These are phyloP conservation scores for Druon quercuslanigerum DNA, from an alignment of 1,140 invertebrate species.

Conservation along the genomic window DNA sequence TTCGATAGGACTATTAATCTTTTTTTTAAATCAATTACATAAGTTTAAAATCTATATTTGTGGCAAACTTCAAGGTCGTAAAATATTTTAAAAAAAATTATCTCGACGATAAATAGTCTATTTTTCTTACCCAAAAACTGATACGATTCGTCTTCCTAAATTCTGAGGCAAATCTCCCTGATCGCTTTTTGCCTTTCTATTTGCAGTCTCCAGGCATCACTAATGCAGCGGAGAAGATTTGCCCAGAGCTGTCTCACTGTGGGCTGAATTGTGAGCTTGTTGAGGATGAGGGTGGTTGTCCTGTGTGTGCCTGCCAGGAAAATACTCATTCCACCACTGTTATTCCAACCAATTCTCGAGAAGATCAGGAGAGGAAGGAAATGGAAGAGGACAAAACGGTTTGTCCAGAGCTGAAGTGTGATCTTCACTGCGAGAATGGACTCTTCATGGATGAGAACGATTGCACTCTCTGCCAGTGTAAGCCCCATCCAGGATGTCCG, in stretches of 20 bases:
- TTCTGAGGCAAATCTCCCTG: not conserved
- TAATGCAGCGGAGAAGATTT: conserved; percentile 49
- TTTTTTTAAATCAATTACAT: no score
- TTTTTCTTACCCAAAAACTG: no score
- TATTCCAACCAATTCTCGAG: conserved; percentile 41
- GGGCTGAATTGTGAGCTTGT: conserved; percentile 55
- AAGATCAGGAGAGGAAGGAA: conserved; percentile 41
- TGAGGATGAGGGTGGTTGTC: conserved; percentile 60
- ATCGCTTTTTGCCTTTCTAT: conserved; percentile 31
- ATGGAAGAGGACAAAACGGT: conserved; percentile 46
- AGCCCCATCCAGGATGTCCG: conserved; percentile 56
- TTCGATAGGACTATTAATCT: no score
- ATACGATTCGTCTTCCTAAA: no score
- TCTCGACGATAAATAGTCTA: no score
- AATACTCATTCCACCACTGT: conserved; percentile 42
- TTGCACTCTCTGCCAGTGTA: conserved; percentile 67
- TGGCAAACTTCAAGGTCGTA: no score
- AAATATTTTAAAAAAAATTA: no score
- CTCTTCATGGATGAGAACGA: conserved; percentile 66
- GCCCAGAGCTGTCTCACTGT: conserved; percentile 58
- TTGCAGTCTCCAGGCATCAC: conserved; percentile 48
- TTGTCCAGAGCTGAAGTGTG: conserved; percentile 65
- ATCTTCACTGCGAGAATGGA: conserved; percentile 64
- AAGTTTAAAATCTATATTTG: no score
- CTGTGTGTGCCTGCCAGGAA: conserved; percentile 59